Evolutionary conservation across 2,797 vertebrate species (phyloP).

Genomic region (Paratrypauchen microcephalus): DNA sequence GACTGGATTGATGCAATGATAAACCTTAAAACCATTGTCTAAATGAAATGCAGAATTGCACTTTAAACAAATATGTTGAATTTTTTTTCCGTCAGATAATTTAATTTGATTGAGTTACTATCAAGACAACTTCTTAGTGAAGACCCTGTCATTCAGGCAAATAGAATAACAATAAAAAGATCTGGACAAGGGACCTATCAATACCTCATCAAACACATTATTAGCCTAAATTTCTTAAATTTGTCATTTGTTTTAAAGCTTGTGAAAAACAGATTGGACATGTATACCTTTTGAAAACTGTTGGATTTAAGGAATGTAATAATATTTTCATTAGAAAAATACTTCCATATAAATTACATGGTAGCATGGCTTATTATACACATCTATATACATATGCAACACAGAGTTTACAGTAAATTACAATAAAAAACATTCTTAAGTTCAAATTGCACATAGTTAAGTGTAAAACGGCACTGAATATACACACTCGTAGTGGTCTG

Average conservation of each 20-base stretch:
- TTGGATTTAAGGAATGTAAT: slow-evolving; percentile 72
- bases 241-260: neutral
- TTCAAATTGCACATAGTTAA: slow-evolving; percentile 75
- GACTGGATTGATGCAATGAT: neutral
- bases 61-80: neutral
- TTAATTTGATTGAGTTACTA: neutral
- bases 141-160: neutral
- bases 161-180: neutral
- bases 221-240: no score
- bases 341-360: slow-evolving; percentile 72
- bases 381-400: slow-evolving; percentile 64
- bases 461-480: slow-evolving; percentile 61
- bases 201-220: neutral
- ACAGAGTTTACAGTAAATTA: slow-evolving; percentile 70
- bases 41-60: slow-evolving; percentile 1
- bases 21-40: slow-evolving; percentile 13
- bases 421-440: slow-evolving; percentile 69
- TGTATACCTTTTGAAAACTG: slow-evolving; percentile 23
- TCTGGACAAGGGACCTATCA: neutral
- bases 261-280: neutral
- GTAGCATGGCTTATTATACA: slow-evolving; percentile 71
- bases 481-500: slow-evolving; percentile 44
- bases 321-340: slow-evolving; percentile 73
- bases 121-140: neutral
- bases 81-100: neutral